Conservation (phyloP, 2,797 vertebrate species). For the Sphenodon punctatus region DNA sequence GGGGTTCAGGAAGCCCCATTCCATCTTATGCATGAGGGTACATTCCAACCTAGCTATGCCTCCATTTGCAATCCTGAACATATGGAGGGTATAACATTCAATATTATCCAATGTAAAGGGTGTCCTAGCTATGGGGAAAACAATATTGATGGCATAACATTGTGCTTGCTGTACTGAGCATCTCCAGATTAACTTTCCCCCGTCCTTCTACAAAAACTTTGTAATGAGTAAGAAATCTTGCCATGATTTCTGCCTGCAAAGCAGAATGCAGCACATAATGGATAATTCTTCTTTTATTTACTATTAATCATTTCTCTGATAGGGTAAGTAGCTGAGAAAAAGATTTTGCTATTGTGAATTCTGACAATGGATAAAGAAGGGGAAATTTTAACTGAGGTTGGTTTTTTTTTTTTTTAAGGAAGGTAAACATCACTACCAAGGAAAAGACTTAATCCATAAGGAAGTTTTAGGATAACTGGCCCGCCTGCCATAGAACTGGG, state of each 20-base stretch:
- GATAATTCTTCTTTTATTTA: background rate
- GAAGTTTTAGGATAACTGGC: background rate
- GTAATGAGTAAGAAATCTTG: background rate
- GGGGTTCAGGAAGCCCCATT: too few relatives aligned
- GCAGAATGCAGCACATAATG: background rate
- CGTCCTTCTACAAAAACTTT: background rate
- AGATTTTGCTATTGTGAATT: background rate
- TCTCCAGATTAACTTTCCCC: background rate
- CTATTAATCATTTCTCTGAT: too few relatives aligned
- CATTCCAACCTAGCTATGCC: too few relatives aligned
- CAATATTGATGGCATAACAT: rapidly evolving
- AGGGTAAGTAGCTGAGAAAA: background rate
- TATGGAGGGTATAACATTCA: too few relatives aligned
- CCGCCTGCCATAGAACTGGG: background rate
- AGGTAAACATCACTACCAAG: background rate
- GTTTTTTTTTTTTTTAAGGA: background rate
- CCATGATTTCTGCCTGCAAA: background rate
- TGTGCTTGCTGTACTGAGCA: rapidly evolving
- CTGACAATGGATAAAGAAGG: background rate
- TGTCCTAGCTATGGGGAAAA: background rate
- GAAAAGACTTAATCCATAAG: background rate
- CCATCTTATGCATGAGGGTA: too few relatives aligned
- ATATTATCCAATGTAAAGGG: rapidly evolving
- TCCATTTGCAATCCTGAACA: too few relatives aligned
- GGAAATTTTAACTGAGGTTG: background rate